Conservation (phyloP, 2,797 vertebrate genomes). For the Dendrocincla fuliginosa region DNA sequence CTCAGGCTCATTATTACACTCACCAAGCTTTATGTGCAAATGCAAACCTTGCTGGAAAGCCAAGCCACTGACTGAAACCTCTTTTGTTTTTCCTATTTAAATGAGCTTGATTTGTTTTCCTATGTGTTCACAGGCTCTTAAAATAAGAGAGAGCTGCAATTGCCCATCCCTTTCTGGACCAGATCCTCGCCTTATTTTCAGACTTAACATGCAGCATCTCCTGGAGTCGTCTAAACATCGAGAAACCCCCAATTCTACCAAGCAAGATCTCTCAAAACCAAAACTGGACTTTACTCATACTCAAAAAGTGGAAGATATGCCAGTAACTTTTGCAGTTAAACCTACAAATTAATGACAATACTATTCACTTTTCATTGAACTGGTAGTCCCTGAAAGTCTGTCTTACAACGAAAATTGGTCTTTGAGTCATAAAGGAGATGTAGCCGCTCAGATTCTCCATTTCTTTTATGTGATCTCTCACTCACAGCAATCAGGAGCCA, state of each 20-base stretch:
- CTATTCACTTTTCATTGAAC: background rate
- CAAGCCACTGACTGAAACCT: background rate
- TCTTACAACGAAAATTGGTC: background rate
- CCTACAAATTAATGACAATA: conserved; percentile 19
- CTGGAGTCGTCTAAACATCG: conserved; percentile 66
- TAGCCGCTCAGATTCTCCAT: background rate
- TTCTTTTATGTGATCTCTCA: background rate
- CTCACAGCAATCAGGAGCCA: conserved; percentile 12
- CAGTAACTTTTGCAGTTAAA: conserved; percentile 65
- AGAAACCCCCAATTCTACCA: conserved; percentile 28
- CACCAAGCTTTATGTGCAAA: background rate
- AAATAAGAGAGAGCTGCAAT: conserved; percentile 86
- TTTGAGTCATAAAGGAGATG: conserved; percentile 29
- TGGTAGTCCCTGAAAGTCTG: background rate
- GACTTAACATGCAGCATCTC: conserved; percentile 76
- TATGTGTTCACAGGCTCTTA: conserved; percentile 85
- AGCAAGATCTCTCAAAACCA: conserved; percentile 35
- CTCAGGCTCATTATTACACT: background rate
- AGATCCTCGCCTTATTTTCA: conserved; percentile 88
- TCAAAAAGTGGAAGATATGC: conserved; percentile 66
- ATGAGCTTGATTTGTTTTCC: conserved; percentile 35
- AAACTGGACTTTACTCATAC: conserved; percentile 49
- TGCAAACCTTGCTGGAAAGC: background rate
- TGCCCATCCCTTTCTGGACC: conserved; percentile 86
- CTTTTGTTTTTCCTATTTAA: background rate